Base-by-base conservation (phyloP, 2,113 vertebrate species). In the Aythya baeri region DNA sequence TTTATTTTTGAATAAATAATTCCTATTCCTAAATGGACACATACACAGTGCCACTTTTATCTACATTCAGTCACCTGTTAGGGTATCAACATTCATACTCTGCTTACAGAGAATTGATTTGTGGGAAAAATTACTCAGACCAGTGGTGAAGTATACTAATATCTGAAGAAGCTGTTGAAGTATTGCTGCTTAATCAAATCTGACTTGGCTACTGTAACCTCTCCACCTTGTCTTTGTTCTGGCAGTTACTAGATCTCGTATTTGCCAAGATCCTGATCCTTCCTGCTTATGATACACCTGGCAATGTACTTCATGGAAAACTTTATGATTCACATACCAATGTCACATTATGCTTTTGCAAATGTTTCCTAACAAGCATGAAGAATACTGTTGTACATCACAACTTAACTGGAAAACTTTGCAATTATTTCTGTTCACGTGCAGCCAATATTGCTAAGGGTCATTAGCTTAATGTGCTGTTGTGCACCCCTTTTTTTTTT, bases 401-500 rank as follows among this genome's bases (percentile, higher is more conserved):
- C 77, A 93, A 38, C 23, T 96, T 92, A 76, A 79, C 80, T 91
- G 92, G 71, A 96, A 97, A 94, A 91, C 31, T 82, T 82, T 55
- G 41, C 78, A 89, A 79, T 93, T 95, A 87, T 73, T 93, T 93
- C 54, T 91, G 20, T 91, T 95, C 89, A 82, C 41, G 94, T 89
- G 44, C 66, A 66, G 74, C 50, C 7, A 10, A 1, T 92, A 57
- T 77, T 46, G n/a, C 84, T 80, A 73, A 89, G 58, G 36, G 62
- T 89, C 87, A 70, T 93, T 94, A 91, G 67, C 74, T 73, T 96
- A 96, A 94, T 94, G 84, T 82, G n/a, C 58, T 89, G 44, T 62
- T 91, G 52, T 66, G 6, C 1, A 5, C 25, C 31, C 34, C 74
- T 59, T 90, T 49, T 49, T 46, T 49, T 62, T 86, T 83, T 75